Percentiles rank a stretch among this genome's conserved stretches.
Evolutionary conservation across 2,113 vertebrate genomes (phyloP).

Genomic region (Cyphomyrus plagiostoma): DNA sequence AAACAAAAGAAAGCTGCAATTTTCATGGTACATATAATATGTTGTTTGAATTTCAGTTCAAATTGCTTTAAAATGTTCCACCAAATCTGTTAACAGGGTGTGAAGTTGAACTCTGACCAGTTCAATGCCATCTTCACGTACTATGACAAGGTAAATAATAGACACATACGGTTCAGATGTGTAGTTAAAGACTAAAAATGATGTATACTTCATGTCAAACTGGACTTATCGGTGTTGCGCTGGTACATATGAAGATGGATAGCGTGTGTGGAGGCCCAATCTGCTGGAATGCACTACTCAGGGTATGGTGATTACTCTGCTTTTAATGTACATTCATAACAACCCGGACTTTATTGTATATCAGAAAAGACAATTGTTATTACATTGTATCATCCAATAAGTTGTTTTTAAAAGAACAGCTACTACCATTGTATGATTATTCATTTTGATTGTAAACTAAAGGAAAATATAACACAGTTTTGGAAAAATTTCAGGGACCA

Average conservation of each 20-base stretch:
- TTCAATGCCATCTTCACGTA: slow-evolving; percentile 86
- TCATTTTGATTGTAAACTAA: background rate
- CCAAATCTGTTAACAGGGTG: slow-evolving; percentile 61
- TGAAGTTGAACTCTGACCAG: slow-evolving; percentile 80
- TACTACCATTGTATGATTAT: background rate
- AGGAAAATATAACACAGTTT: background rate
- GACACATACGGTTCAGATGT: background rate
- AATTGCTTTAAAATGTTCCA: background rate
- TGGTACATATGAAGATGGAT: background rate
- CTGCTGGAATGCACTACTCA: background rate
- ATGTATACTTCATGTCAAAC: background rate
- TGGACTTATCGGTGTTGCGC: background rate
- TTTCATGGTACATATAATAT: background rate
- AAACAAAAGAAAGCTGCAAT: background rate
- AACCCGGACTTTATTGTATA: background rate
- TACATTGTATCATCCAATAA: background rate
- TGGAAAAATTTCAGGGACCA: background rate
- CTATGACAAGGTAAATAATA: slow-evolving; percentile 80
- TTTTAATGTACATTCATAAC: background rate
- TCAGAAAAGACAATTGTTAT: background rate
- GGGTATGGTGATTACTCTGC: background rate
- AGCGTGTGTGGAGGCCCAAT: background rate
- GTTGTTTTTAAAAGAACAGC: background rate
- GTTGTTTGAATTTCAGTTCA: background rate
- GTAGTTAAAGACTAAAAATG: background rate